Evolutionary conservation across 2,888 invertebrate genomes (phyloP).

Genomic region (Yponomeuta sedellus): DNA sequence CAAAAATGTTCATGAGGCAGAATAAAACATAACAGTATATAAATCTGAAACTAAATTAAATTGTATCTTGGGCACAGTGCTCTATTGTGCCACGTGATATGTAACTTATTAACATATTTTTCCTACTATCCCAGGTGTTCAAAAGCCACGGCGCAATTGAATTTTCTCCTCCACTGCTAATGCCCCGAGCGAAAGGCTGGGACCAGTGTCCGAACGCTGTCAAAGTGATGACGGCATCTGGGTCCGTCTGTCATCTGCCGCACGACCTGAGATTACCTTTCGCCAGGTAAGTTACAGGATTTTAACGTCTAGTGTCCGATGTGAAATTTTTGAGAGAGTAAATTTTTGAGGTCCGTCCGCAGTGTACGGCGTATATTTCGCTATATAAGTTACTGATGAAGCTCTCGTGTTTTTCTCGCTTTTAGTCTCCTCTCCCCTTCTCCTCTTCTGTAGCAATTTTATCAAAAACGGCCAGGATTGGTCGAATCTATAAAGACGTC

Average conservation of each 20-base stretch:
- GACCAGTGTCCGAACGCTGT: constrained; percentile 80
- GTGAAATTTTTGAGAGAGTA: no score
- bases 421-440: no score
- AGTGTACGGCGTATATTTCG: constrained; percentile 83
- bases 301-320: no score
- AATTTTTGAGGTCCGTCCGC: constrained; percentile 89
- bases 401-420: no score
- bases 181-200: constrained; percentile 82
- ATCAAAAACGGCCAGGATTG: no score
- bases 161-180: constrained; percentile 86
- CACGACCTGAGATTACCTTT: constrained; percentile 84
- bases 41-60: no score
- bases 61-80: no score
- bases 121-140: constrained; percentile 70
- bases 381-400: constrained; percentile 41
- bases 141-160: constrained; percentile 87
- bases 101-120: neutral
- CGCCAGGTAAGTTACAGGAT: constrained; percentile 28
- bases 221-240: constrained; percentile 90
- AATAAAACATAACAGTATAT: no score
- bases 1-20: no score
- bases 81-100: no score
- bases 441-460: no score
- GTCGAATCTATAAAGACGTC: no score
- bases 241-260: constrained; percentile 89